Percentiles rank a stretch among this genome's conserved stretches.
These are phyloP conservation scores for Morus bassanus DNA, from an alignment of 2,797 vertebrate genomes.

Conservation along the genomic window DNA sequence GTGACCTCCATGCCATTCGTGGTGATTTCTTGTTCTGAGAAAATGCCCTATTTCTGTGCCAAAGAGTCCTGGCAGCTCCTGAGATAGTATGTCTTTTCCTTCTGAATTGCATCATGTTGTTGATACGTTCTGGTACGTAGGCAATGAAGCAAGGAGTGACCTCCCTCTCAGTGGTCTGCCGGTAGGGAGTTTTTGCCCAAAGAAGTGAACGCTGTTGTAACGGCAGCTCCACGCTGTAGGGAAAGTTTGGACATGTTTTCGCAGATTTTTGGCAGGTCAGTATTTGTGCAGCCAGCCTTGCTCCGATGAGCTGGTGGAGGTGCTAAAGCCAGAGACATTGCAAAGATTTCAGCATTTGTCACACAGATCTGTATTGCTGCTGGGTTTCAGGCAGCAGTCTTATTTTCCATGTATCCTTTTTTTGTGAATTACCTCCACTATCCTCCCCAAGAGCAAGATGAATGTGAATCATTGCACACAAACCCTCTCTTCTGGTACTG, in stretches of 20 bases:
- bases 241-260: background rate
- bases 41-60: background rate
- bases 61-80: background rate
- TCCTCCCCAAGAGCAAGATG: background rate
- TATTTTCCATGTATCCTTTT: background rate
- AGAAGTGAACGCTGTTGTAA: rapidly evolving
- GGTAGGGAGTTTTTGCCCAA: background rate
- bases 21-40: background rate
- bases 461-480: background rate
- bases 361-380: background rate
- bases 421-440: background rate
- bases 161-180: background rate
- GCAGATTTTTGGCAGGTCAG: background rate
- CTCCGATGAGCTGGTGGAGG: background rate
- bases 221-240: rapidly evolving
- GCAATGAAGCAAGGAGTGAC: background rate
- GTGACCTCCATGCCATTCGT: rapidly evolving
- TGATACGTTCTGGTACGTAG: rapidly evolving
- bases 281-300: background rate
- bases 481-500: background rate
- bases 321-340: background rate
- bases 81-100: background rate
- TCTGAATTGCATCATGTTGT: background rate
- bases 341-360: background rate
- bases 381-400: background rate